phyloP scores from a whole-genome alignment of 2,113 vertebrate species.

The Seriola rivoliana region DNA sequence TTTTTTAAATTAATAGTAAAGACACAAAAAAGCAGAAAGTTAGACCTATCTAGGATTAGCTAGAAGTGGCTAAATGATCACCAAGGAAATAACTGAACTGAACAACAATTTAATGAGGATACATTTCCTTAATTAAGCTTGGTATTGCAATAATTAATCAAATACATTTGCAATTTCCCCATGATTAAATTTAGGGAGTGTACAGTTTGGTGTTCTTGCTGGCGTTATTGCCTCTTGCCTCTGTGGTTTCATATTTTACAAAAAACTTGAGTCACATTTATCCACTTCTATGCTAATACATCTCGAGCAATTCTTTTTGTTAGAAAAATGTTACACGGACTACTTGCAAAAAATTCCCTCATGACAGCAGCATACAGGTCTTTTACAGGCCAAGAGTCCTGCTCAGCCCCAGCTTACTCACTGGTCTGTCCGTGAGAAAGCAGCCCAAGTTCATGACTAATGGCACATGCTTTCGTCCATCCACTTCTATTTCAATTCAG shows the following conservation, averaged over 20 bases:
- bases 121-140: neutral
- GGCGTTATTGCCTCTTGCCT: too few relatives aligned
- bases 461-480: neutral
- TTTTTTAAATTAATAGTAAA: neutral
- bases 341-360: neutral
- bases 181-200: neutral
- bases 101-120: neutral
- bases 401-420: neutral
- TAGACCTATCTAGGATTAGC: neutral
- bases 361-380: neutral
- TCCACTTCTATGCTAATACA: neutral
- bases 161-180: neutral
- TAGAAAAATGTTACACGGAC: neutral
- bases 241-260: too few relatives aligned
- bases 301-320: neutral
- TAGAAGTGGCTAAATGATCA: neutral
- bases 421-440: conserved; percentile 8
- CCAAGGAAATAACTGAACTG: neutral
- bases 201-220: too few relatives aligned
- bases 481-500: neutral
- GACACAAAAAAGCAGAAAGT: neutral
- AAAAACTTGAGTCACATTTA: neutral
- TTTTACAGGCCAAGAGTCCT: neutral
- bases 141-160: neutral
- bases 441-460: conserved; percentile 25